Conservation (phyloP, 2,113 vertebrate genomes). For the Columba janthina region DNA sequence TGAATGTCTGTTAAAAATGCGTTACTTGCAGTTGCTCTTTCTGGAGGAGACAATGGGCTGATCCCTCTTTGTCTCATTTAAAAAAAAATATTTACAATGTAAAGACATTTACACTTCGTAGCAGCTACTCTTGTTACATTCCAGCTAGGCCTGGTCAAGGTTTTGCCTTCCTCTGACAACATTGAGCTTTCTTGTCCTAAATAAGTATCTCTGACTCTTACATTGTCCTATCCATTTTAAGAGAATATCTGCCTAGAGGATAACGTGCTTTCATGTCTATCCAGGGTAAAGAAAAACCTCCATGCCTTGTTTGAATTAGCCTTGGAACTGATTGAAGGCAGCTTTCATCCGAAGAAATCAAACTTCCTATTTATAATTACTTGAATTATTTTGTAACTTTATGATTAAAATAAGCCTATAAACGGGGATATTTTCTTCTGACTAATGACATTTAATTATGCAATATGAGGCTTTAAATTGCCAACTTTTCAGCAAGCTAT, state of each 20-base stretch:
- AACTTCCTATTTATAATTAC: constrained; percentile 3
- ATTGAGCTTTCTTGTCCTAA: neutral
- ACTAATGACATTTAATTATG: neutral
- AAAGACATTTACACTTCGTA: neutral
- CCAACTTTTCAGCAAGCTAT: neutral
- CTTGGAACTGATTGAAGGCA: neutral
- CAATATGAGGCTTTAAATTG: neutral
- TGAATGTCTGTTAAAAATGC: neutral
- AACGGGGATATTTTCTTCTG: neutral
- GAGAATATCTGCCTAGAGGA: neutral
- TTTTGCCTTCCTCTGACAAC: neutral
- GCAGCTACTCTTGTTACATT: neutral
- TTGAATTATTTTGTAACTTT: constrained; percentile 23
- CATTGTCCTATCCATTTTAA: neutral
- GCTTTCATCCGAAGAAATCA: neutral
- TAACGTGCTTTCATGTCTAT: neutral
- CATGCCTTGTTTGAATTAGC: neutral
- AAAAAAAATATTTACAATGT: neutral
- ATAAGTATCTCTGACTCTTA: neutral
- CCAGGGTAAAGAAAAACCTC: neutral
- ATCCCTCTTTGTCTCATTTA: neutral
- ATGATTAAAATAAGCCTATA: constrained; percentile 24
- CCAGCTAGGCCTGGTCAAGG: neutral
- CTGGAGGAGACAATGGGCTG: neutral
- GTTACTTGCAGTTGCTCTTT: neutral